These are phyloP conservation scores for Dipus sagitta DNA, from an alignment of 2,797 vertebrate genomes.

Conservation along the genomic window DNA sequence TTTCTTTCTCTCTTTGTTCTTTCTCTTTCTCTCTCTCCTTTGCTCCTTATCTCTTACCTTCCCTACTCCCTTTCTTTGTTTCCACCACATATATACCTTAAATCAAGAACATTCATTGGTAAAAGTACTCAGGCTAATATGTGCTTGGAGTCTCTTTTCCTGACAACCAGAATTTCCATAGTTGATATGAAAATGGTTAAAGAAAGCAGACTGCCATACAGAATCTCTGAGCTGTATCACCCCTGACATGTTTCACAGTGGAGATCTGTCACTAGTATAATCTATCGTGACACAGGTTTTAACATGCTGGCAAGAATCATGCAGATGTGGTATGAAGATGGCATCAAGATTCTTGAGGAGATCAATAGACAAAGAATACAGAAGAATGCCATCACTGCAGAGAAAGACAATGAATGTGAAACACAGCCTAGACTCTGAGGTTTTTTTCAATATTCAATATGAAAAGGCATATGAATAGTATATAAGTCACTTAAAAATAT, in stretches of 20 bases:
- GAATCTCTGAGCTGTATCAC: background rate
- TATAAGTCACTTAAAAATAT: background rate
- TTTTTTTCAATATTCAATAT: background rate
- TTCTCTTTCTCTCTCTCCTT: background rate
- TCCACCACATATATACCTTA: no score
- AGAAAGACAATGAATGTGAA: background rate
- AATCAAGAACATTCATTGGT: no score
- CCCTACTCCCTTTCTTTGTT: no score
- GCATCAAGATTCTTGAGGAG: background rate
- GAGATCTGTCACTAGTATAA: background rate
- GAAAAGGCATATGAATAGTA: background rate
- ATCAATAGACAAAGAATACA: background rate
- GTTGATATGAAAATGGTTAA: background rate
- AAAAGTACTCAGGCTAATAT: no score
- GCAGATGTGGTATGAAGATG: background rate
- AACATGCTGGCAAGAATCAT: background rate
- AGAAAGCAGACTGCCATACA: background rate
- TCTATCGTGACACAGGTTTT: background rate
- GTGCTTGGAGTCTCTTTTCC: background rate
- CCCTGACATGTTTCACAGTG: background rate
- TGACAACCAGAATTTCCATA: background rate
- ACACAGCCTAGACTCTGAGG: background rate
- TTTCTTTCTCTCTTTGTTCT: no score
- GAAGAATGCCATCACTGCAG: no score
- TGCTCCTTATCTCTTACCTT: no score